Evolutionary conservation across 2,797 vertebrate genomes (phyloP).

Genomic region (Phalloptychus januarius): DNA sequence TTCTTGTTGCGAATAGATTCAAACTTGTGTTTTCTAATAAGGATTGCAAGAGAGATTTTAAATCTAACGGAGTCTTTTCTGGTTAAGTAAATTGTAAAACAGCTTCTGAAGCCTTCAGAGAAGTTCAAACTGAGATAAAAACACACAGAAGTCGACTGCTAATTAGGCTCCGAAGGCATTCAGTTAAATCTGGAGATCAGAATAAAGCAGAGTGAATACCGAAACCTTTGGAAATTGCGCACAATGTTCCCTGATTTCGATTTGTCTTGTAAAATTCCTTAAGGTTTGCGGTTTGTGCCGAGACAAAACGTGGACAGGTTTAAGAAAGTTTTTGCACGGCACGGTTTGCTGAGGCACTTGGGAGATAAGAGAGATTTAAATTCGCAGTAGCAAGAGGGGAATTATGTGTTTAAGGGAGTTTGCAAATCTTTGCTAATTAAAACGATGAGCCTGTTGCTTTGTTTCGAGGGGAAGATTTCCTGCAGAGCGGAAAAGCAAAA

Average conservation of each 20-base stretch:
- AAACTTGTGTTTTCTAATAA: not conserved
- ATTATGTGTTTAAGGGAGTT: conserved; percentile 20
- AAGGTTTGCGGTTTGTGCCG: not conserved
- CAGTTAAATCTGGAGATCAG: not conserved
- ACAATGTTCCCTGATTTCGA: not conserved
- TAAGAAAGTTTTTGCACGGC: not conserved
- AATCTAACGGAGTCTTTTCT: not conserved
- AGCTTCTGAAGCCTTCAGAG: not conserved
- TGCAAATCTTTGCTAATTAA: conserved; percentile 47
- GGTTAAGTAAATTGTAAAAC: not conserved
- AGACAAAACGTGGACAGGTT: not conserved
- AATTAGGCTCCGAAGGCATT: not conserved
- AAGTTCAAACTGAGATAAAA: not conserved
- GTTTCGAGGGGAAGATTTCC: conserved; percentile 13
- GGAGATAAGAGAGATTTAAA: conserved; percentile 30
- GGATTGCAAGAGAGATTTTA: not conserved
- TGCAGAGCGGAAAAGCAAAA: conserved; percentile 1
- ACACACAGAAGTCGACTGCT: not conserved
- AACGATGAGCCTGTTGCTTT: conserved; percentile 41
- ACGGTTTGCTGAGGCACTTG: conserved; percentile 12
- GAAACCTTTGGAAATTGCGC: not conserved
- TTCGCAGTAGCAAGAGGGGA: conserved; percentile 23
- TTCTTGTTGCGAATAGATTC: not conserved
- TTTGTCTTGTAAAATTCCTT: not conserved
- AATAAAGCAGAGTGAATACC: not conserved